A percentile compares a stretch with the other conserved stretches of the same genome.
These are phyloP conservation scores for Poecilia gillii DNA, from an alignment of 2,797 vertebrate species.

Conservation along the genomic window DNA sequence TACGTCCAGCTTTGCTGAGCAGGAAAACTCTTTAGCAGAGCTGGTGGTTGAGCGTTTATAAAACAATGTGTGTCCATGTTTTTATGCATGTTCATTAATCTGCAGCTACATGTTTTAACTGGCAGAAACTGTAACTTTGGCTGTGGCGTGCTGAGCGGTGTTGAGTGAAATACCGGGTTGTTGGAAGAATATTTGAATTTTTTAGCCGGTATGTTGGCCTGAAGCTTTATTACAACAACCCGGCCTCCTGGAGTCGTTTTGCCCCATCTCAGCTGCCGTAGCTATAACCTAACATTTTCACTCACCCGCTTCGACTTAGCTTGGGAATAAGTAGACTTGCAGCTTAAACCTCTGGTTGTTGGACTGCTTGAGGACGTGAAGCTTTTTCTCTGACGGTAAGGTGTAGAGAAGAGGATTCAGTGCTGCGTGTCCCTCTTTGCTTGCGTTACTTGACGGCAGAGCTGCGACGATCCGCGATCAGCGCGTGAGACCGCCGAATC, in stretches of 20 bases:
- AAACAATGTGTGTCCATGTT: conserved; percentile 28
- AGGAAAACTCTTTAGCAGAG: conserved; percentile 24
- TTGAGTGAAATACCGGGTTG: conserved; percentile 9
- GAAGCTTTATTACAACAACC: conserved; percentile 25
- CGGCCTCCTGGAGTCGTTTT: conserved; percentile 25
- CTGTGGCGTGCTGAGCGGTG: conserved; percentile 41
- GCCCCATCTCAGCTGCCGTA: conserved; percentile 42
- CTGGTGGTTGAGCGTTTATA: conserved; percentile 25
- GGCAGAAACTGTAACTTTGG: conserved; percentile 49
- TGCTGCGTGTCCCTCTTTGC: conserved; percentile 50
- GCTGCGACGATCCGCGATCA: conserved; percentile 41
- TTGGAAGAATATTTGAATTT: conserved; percentile 7
- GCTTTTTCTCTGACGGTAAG: conserved; percentile 39
- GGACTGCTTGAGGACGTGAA: conserved; percentile 63
- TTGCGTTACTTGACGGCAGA: conserved; percentile 69
- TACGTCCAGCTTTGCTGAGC: conserved; percentile 38
- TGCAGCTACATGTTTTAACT: conserved; percentile 45
- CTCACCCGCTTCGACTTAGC: conserved; percentile 32
- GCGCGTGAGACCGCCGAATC: conserved; percentile 24
- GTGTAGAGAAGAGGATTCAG: conserved; percentile 47
- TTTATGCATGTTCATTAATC: conserved; percentile 35
- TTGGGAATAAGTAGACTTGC: conserved; percentile 21
- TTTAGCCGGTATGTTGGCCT: conserved; percentile 16
- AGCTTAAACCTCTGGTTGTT: conserved; percentile 43
- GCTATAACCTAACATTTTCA: conserved; percentile 20